phyloP scores from a whole-genome alignment of 2,888 invertebrate genomes.

The Xanthorhoe spadicearia region DNA sequence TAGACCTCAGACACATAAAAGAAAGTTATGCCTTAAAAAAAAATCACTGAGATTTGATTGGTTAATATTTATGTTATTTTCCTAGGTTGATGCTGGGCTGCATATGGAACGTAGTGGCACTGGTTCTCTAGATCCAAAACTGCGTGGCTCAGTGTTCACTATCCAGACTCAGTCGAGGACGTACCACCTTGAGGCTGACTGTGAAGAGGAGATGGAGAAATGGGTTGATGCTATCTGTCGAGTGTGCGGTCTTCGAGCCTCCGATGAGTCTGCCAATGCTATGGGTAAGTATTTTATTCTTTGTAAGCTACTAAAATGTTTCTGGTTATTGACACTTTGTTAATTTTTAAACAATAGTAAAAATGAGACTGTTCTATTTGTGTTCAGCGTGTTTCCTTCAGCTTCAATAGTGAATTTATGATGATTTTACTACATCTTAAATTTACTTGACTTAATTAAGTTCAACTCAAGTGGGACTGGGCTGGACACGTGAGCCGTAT shows the following conservation, averaged over 20 bases:
- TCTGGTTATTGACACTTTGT: no score
- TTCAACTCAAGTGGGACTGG: no score
- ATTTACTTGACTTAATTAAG: no score
- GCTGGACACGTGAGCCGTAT: no score
- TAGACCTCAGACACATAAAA: no score
- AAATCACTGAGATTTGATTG: no score
- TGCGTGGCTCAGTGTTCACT: slow-evolving; percentile 89
- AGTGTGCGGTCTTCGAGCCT: slow-evolving; percentile 93
- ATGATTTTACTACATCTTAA: no score
- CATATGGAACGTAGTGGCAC: slow-evolving; percentile 92
- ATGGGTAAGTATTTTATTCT: slow-evolving; percentile 38
- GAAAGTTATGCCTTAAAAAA: no score
- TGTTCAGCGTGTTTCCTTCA: no score
- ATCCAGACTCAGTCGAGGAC: slow-evolving; percentile 94
- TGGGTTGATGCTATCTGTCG: slow-evolving; percentile 98
- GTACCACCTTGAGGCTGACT: slow-evolving; percentile 96
- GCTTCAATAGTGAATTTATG: no score
- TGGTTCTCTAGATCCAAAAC: slow-evolving; percentile 88
- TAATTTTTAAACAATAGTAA: no score
- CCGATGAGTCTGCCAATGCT: slow-evolving; percentile 80
- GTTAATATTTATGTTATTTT: slow-evolving; percentile 10
- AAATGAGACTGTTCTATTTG: no score
- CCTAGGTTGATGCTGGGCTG: slow-evolving; percentile 92
- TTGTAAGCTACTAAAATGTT: neutral
- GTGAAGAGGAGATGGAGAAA: slow-evolving; percentile 95